Evolutionary conservation across 2,113 vertebrate genomes (phyloP).

Genomic region (Cyanoliseus patagonus): DNA sequence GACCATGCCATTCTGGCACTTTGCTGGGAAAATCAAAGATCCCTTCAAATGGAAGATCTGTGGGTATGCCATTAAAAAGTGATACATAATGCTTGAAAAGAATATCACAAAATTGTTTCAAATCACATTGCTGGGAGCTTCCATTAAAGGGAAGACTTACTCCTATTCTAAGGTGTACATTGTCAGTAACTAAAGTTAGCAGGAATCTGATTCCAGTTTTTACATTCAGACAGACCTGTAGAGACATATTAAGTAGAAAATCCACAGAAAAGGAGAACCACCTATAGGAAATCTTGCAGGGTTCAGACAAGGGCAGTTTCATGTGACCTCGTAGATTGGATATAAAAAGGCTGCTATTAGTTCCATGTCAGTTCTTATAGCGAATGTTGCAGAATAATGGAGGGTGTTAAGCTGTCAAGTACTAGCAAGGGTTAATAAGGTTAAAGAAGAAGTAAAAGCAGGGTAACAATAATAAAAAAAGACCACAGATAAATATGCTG

Average conservation of each 20-base stretch:
- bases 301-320: slow-evolving; percentile 78
- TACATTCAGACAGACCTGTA: slow-evolving; percentile 71
- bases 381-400: slow-evolving; percentile 77
- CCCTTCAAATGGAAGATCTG: slow-evolving; percentile 41
- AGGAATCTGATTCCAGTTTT: slow-evolving; percentile 72
- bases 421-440: slow-evolving; percentile 86
- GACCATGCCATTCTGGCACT: slow-evolving; percentile 46
- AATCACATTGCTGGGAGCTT: slow-evolving; percentile 53
- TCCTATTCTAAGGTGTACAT: slow-evolving; percentile 49
- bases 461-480: slow-evolving; percentile 73
- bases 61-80: slow-evolving; percentile 62
- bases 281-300: slow-evolving; percentile 75
- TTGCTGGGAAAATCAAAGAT: slow-evolving; percentile 65
- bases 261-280: slow-evolving; percentile 66
- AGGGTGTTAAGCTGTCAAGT: slow-evolving; percentile 84
- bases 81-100: slow-evolving; percentile 64
- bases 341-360: slow-evolving; percentile 83
- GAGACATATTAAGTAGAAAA: slow-evolving; percentile 73
- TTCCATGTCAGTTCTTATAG: slow-evolving; percentile 80
- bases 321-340: slow-evolving; percentile 77
- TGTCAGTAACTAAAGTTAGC: slow-evolving; percentile 71
- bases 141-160: slow-evolving; percentile 65
- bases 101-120: slow-evolving; percentile 69
- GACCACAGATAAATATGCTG: slow-evolving; percentile 65
- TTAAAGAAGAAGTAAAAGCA: slow-evolving; percentile 81